A percentile compares a stretch with the other conserved stretches of the same genome.
Conservation (phyloP, 1,140 invertebrate genomes). For the Elysia chlorotica region DNA sequence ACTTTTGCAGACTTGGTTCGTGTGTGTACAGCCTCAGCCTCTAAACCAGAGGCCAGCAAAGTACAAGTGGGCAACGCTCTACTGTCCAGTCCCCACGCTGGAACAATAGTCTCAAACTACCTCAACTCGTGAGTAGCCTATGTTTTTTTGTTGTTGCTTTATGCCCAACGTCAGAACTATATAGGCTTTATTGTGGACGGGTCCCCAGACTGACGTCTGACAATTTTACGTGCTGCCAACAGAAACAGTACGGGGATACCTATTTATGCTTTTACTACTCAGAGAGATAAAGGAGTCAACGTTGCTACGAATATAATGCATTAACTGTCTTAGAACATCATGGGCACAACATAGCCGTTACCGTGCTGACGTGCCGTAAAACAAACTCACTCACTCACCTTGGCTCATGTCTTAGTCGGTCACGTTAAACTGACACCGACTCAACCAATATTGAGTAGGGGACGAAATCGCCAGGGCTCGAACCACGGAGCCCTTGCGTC, state of each 20-base stretch:
- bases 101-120: conserved; percentile 16
- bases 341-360: no score
- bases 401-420: no score
- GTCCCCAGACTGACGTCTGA: background rate
- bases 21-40: background rate
- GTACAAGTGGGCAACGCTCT: conserved; percentile 6
- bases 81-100: conserved; percentile 10
- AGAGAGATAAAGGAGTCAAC: background rate
- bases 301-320: no score
- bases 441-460: no score
- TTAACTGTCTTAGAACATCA: no score
- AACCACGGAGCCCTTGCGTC: no score
- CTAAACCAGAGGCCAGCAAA: background rate
- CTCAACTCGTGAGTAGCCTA: conserved; percentile 14
- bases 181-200: background rate
- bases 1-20: conserved; percentile 19
- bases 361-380: no score
- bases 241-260: background rate
- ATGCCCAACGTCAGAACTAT: background rate
- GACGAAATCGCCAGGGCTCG: no score
- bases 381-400: no score
- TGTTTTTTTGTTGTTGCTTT: background rate
- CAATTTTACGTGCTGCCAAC: background rate
- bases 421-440: no score
- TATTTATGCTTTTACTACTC: no score